Evolutionary conservation across 1,140 invertebrate genomes (phyloP), one percentile per base, ranked within the genome.

Genomic region (Pseudobourletiella spinata): DNA sequence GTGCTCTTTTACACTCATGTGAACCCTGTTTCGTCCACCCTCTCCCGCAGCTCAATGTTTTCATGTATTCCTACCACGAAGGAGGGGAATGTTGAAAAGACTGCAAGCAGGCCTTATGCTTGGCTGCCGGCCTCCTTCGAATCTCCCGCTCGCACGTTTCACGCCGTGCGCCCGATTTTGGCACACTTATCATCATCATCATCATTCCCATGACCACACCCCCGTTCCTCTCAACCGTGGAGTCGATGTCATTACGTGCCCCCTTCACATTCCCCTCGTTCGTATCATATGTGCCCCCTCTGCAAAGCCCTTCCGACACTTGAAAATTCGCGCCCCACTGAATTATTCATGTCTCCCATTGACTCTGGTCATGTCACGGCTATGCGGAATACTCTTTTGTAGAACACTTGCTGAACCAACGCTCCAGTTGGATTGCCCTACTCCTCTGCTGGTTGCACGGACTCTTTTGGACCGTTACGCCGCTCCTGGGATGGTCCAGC

Each of bases 401-500:
- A 65, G 59, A 65, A 24, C 58, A 65, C 29, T 22, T 55, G 6
- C 25, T 65, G 35, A 65, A 32, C 3, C 15, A 28, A 0, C 16
- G 48, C 1, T 22, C 18, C 25, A 56, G 63, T 44, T 50, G 30
- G 26, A 22, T 35, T 6, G 59, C 59, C 1, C 42, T 62, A 15
- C 29, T 18, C 1, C 15, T 18, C 16, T 22, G 57, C 14, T 61
- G 59, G 54, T 3, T 39, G 39, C 60, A 65, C 44, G 64, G 59
- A 42, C 46, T 65, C 15, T 57, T 62, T 25, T 65, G 54, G 54
- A 65, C 64, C 3, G 14, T 43, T 26, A 29, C 59, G 1, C 64
- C 64, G 3, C 42, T 65, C 3, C 22, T 65, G 11, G 64, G 64
- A 2, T 65, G 64, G 64, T 65, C 64, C 16, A 26, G 24, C 14